These are phyloP conservation scores for Graphium colonna DNA, from an alignment of 2,888 invertebrate species.

Conservation along the genomic window DNA sequence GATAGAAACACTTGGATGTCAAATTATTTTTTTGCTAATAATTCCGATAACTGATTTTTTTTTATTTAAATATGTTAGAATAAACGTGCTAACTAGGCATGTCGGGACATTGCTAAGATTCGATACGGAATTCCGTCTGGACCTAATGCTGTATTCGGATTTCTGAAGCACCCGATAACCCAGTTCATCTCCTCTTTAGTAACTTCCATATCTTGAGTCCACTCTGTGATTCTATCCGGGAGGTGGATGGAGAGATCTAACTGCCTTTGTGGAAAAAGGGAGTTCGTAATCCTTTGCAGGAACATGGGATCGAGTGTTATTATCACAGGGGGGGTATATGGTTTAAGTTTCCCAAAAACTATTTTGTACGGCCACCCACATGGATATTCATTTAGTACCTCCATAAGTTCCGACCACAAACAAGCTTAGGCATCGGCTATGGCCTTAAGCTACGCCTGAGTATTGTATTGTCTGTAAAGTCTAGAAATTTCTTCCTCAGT, in stretches of 20 bases:
- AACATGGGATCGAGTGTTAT: not conserved
- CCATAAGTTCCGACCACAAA: not conserved
- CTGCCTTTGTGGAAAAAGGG: not conserved
- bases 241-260: not conserved
- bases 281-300: not conserved
- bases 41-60: no score
- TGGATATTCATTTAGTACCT: not conserved
- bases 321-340: not conserved
- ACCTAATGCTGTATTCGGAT: not conserved
- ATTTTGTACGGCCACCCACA: not conserved
- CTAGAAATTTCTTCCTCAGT: not conserved
- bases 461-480: not conserved
- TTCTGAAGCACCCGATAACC: not conserved
- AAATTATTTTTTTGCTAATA: no score
- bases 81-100: no score
- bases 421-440: not conserved
- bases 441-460: not conserved
- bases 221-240: no score
- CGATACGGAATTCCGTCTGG: not conserved
- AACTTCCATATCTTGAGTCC: no score
- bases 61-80: no score
- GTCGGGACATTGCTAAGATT: no score
- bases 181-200: not conserved
- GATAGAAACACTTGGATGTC: no score
- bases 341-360: not conserved